Evolutionary conservation across 2,797 vertebrate species (phyloP).

Genomic region (Rhabdomys pumilio): DNA sequence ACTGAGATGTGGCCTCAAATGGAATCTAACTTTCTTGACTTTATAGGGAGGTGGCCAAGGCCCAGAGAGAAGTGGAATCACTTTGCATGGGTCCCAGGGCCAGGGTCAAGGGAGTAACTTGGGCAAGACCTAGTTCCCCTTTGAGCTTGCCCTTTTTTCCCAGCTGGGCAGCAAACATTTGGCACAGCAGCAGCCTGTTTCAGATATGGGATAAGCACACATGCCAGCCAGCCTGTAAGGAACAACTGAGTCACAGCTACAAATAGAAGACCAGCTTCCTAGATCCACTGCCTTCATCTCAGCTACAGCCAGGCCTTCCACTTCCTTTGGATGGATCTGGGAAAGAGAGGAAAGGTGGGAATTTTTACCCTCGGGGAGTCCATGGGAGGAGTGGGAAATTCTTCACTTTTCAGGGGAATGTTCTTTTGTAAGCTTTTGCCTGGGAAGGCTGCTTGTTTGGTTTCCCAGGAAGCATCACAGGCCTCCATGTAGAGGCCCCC

Average conservation of each 20-base stretch:
- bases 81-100: not conserved
- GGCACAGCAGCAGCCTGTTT: not conserved
- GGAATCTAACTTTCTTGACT: slow-evolving; percentile 59
- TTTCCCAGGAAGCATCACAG: slow-evolving; percentile 44
- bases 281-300: not conserved
- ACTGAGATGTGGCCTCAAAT: slow-evolving; percentile 58
- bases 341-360: slow-evolving; percentile 47
- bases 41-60: not conserved
- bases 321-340: not conserved
- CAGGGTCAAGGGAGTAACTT: not conserved
- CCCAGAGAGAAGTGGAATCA: not conserved
- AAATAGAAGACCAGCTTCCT: not conserved
- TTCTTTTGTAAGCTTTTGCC: slow-evolving; percentile 44
- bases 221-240: not conserved
- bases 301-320: not conserved
- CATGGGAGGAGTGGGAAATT: slow-evolving; percentile 57
- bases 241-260: not conserved
- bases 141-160: not conserved
- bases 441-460: slow-evolving; percentile 41
- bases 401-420: slow-evolving; percentile 50
- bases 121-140: not conserved
- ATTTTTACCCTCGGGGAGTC: slow-evolving; percentile 36
- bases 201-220: not conserved
- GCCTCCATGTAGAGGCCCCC: not conserved
- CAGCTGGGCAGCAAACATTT: not conserved